A percentile compares a stretch with the other conserved stretches of the same genome.
phyloP scores from a whole-genome alignment of 2,113 vertebrate genomes.

The Callorhinus ursinus region DNA sequence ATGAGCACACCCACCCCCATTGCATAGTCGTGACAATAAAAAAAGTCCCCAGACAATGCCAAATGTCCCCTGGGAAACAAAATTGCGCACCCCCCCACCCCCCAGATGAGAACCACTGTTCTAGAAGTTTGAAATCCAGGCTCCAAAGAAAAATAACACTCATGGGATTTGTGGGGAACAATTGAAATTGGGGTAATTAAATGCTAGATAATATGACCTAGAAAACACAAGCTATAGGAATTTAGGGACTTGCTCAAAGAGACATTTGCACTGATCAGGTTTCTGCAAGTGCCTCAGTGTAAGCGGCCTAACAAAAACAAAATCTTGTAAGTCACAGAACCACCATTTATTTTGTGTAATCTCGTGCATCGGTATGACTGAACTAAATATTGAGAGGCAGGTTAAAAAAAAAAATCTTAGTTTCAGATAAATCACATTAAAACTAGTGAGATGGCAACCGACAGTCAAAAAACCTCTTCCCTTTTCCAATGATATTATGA shows the following conservation, averaged over 20 bases:
- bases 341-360: neutral
- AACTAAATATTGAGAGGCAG: neutral
- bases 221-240: neutral
- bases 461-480: neutral
- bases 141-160: neutral
- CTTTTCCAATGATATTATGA: neutral
- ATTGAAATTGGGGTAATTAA: neutral
- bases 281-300: neutral
- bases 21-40: neutral
- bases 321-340: neutral
- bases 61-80: neutral
- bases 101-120: neutral
- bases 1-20: accelerated
- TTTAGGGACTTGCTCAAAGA: neutral
- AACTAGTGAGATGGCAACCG: neutral
- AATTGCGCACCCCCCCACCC: neutral
- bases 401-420: neutral
- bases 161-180: neutral
- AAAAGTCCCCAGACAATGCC: neutral
- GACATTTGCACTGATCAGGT: neutral
- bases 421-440: neutral
- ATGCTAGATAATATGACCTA: neutral
- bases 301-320: neutral
- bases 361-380: neutral
- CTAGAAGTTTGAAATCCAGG: conserved; percentile 1